Base-by-base conservation (phyloP, 2,888 invertebrate species). In the Hyles lineata region DNA sequence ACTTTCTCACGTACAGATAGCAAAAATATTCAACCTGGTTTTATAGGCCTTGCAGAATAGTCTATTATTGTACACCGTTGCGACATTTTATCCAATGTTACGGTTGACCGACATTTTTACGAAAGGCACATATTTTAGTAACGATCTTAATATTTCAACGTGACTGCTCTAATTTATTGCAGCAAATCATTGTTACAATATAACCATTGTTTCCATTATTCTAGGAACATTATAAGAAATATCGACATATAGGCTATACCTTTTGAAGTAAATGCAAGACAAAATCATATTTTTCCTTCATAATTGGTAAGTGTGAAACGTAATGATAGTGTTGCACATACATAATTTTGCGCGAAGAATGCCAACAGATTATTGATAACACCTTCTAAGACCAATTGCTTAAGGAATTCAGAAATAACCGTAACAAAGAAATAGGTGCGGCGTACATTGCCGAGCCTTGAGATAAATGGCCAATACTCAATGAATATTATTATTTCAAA, bases 31-130 rank as follows among this genome's bases (percentile, higher is more conserved):
- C 76, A 80, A 83, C 79, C 82, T 80, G 76, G 82, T 86, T 87
- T 79, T 78, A 81, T 81, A 84, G 89, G 85, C 90, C 91, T 91
- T 91, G 91, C 87, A 80, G 83, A 83, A 82, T 82, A 79, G 80
- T 83, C 79, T 82, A 82, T 84, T 87, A 83, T 83, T 85, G 83
- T 85, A 76, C 80, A 80, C 77, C 75, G 78, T 90, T 89, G 82
- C 89, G 80, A 86, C 87, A 91, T 82, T 58, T 52, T 80, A 81
- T 78, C 82, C 82, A 80, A 80, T 78, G 85, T 84, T 82, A 88
- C 87, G 90, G 86, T 82, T 85, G 84, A 89, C 79, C 81, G 86
- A 71, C 74, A 73, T 81, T 85, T 89, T 89, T 89, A 89, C 89
- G 89, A 89, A 90, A 91, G 86, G 77, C 81, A 83, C 82, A 87